Base-by-base conservation (phyloP, 2,113 vertebrate species). In the Atrichornis clamosus region DNA sequence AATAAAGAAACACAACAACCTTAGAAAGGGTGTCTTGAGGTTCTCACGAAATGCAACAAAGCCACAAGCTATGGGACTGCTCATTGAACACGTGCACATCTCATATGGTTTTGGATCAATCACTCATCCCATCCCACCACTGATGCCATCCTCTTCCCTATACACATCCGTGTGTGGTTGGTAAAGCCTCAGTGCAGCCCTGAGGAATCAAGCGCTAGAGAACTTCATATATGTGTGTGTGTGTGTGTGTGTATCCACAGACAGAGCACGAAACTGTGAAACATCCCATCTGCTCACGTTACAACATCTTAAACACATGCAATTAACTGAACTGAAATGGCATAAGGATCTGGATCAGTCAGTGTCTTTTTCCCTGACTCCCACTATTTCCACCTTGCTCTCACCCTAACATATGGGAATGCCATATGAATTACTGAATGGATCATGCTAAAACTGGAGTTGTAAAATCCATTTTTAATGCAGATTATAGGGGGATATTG, bases 231-330 rank as follows among this genome's bases (percentile, higher is more conserved):
- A 55, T 75, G 9, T 24, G 2, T 59, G 2, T 70, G 2, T 88
- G 3, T 56, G 28, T 86, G 11, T 60, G 1, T 55, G 1, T 35
- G 4, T 23, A 28, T 10, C 52, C 44, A 78, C 63, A 46, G 53
- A 15, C 41, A 13, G 11, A 49, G 33, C 64, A 50, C 33, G 4
- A 41, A 96, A 72, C 92, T 95, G 95, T 87, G 93, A 93, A 97
- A 93, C 73, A 90, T 44, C 90, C 95, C 96, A 96, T 97, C 96
- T 97, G 96, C 92, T 95, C 88, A 92, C 58, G 26, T 93, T 96
- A 93, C 46, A 30, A 58, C 83, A 88, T 91, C 93, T 86, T 28
- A 93, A 93, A 84, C 0, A 13, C 92, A 94, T 77, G 92, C 75
- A 95, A 96, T 96, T 95, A 94, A 75, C 95, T 46, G 75, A 92